phyloP scores from a whole-genome alignment of 2,888 invertebrate genomes.

The Mallateleia sp. region DNA sequence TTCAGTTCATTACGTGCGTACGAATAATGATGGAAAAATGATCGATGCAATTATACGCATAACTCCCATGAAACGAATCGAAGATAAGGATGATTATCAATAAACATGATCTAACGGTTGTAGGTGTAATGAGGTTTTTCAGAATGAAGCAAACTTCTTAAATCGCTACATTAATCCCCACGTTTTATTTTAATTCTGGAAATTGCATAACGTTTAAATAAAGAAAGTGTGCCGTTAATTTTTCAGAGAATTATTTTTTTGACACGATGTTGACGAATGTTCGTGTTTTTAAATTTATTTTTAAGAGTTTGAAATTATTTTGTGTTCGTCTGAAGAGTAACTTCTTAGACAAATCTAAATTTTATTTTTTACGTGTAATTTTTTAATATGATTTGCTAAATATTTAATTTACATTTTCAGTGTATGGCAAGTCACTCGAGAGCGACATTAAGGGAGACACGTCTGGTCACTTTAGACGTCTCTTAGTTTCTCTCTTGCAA shows the following conservation, averaged over 20 bases:
- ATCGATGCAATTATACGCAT: not conserved
- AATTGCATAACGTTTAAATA: not conserved
- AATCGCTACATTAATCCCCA: not conserved
- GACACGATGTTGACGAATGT: no score
- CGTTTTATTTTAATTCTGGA: not conserved
- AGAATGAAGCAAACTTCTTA: not conserved
- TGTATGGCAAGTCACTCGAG: constrained; percentile 95
- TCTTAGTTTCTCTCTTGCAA: constrained; percentile 96
- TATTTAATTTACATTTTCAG: constrained; percentile 90
- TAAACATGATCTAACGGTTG: no score
- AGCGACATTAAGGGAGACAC: constrained; percentile 97
- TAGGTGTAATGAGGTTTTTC: not conserved
- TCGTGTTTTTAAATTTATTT: no score
- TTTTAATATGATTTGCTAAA: no score
- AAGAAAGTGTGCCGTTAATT: not conserved
- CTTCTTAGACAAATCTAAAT: no score
- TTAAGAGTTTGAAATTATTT: no score
- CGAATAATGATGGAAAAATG: not conserved
- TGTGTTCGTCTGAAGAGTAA: no score
- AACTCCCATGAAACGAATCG: not conserved
- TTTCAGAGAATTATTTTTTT: not conserved
- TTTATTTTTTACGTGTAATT: no score
- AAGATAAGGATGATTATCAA: not conserved
- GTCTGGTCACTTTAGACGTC: constrained; percentile 98
- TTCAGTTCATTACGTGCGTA: not conserved